Evolutionary conservation across 2,888 invertebrate genomes (phyloP).

Genomic region (Tipula lateralis): DNA sequence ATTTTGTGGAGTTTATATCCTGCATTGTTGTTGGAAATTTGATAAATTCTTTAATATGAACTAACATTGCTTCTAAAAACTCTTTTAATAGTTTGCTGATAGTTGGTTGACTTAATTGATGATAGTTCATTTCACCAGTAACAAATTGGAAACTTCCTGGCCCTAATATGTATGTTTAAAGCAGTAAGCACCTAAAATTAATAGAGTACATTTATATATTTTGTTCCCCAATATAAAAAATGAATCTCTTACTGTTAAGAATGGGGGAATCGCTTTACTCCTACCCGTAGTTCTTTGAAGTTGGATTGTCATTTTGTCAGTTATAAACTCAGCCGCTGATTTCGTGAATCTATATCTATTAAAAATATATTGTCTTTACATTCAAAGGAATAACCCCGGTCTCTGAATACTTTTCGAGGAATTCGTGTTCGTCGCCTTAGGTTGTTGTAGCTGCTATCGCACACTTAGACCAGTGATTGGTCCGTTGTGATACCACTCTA

Average conservation of each 20-base stretch:
- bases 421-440: too few relatives aligned
- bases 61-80: background rate
- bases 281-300: background rate
- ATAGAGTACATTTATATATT: too few relatives aligned
- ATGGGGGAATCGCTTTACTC: background rate
- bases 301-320: background rate
- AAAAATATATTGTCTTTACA: background rate
- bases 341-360: background rate
- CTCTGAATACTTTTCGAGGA: too few relatives aligned
- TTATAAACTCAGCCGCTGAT: background rate
- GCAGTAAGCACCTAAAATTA: too few relatives aligned
- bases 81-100: background rate
- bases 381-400: conserved; percentile 12
- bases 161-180: too few relatives aligned
- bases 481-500: too few relatives aligned
- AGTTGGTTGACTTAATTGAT: background rate
- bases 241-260: conserved; percentile 15
- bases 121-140: background rate
- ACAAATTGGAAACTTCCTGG: conserved; percentile 24
- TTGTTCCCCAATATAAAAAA: too few relatives aligned
- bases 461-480: too few relatives aligned
- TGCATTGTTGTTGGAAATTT: background rate
- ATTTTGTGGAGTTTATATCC: background rate
- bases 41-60: background rate
- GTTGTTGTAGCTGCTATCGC: too few relatives aligned